Conservation (phyloP, 2,113 vertebrate species). For the Atrichornis clamosus region DNA sequence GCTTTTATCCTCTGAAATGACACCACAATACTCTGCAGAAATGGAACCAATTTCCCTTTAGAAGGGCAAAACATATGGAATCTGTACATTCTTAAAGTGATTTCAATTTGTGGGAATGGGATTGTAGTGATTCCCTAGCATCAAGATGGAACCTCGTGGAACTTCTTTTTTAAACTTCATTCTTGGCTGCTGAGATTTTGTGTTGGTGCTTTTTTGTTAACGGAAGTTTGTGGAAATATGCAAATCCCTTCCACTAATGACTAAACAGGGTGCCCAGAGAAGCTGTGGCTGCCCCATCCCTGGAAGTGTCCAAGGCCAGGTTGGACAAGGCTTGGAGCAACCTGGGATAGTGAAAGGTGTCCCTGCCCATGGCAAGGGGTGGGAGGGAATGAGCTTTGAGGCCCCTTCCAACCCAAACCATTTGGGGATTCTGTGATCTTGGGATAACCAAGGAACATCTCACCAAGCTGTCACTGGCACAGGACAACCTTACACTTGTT, state of each 20-base stretch:
- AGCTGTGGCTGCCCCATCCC: background rate
- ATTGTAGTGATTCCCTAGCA: conserved; percentile 21
- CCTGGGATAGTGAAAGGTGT: background rate
- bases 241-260: background rate
- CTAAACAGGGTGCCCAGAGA: background rate
- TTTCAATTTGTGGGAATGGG: conserved; percentile 9
- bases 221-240: conserved; percentile 40
- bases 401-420: background rate
- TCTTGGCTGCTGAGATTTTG: conserved; percentile 17
- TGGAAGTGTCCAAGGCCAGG: background rate
- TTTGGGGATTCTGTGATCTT: too few relatives aligned
- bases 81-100: background rate
- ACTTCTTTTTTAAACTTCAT: background rate
- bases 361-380: background rate
- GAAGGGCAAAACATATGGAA: conserved; percentile 39
- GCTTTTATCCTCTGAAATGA: background rate
- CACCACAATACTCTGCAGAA: conserved; percentile 7
- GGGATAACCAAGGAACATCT: background rate
- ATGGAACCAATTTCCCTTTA: conserved; percentile 27
- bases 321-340: background rate
- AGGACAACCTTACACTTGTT: rapidly evolving
- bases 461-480: background rate
- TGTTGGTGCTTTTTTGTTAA: background rate
- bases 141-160: conserved; percentile 22
- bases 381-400: background rate